Base-by-base conservation (phyloP, 2,797 vertebrate genomes). In the Characodon lateralis region DNA sequence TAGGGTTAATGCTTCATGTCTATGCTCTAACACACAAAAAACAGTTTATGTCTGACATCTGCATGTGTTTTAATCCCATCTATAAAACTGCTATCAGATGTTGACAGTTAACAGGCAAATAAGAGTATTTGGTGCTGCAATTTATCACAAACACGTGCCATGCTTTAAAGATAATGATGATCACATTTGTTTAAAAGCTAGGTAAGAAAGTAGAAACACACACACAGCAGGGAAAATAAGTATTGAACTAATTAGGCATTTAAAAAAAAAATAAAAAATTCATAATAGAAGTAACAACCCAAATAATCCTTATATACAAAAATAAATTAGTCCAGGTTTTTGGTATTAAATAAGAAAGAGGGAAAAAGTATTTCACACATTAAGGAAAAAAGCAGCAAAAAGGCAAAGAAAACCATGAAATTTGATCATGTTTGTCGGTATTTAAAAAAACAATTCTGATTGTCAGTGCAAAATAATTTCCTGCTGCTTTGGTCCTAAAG, bases 1-100 rank as follows among this genome's bases (percentile, higher is more conserved):
- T 12, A 22, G 39, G 31, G 63, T 5, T 65, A 28, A 65, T 39
- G 28, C 8, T 1, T 22, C 31, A 51, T 24, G 18, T 14, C 41
- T 3, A 7, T 18, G 22, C 55, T 75, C 22, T 43, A n/a, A 51
- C n/a, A 41, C 39, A 71, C 39, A 39, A 2, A 10, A 14, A 26
- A 53, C 41, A 74, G 24, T 43, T 65, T 51, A 12, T 16, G 16
- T 72, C 31, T 41, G 31, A 26, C 53, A 0, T 66, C 22, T 46
- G 39, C 8, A 1, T 56, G 66, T 24, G n/a, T 13, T 58, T 72
- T 72, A 56, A 41, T 58, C 22, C 8, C 31, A 13, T 58, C 59
- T 43, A 50, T 65, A 35, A 71, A 53, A 48, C 58, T 41, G 8
- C 59, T 51, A 41, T 58, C 14, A 83, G 43, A 83, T 48, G 55